phyloP scores from a whole-genome alignment of 2,888 invertebrate genomes.

The Lapara coniferarum region DNA sequence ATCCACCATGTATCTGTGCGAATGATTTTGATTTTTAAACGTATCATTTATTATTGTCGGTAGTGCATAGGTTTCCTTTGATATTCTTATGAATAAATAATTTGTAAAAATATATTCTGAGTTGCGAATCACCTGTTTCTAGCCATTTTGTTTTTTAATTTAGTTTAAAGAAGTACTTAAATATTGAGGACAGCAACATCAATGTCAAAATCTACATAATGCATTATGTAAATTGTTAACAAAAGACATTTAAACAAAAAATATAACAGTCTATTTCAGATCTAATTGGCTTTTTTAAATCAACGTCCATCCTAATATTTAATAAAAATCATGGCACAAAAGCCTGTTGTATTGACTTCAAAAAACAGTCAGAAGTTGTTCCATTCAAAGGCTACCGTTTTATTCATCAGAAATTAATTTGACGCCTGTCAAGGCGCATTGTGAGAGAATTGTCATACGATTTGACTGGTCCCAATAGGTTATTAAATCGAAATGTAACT shows the following conservation, averaged over 20 bases:
- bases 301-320: slow-evolving; percentile 10
- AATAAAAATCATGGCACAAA: background rate
- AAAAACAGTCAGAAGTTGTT: slow-evolving; percentile 22
- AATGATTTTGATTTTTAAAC: background rate
- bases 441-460: slow-evolving; percentile 33
- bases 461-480: slow-evolving; percentile 23
- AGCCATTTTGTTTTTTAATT: background rate
- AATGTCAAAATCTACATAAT: too few relatives aligned
- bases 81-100: too few relatives aligned
- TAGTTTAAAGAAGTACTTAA: too few relatives aligned
- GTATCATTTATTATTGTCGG: too few relatives aligned
- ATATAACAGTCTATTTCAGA: background rate
- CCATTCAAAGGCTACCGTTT: slow-evolving; percentile 42
- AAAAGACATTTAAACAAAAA: background rate
- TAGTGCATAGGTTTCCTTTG: too few relatives aligned
- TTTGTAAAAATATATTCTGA: too few relatives aligned
- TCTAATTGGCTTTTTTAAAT: background rate
- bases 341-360: background rate
- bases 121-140: background rate
- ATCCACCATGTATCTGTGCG: background rate
- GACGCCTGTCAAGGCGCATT: slow-evolving; percentile 49
- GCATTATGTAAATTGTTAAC: too few relatives aligned
- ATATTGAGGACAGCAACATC: too few relatives aligned
- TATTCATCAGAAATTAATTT: slow-evolving; percentile 41
- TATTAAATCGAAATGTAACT: slow-evolving; percentile 23